Evolutionary conservation across 2,113 vertebrate species (phyloP).

Genomic region (Scolopax mira): DNA sequence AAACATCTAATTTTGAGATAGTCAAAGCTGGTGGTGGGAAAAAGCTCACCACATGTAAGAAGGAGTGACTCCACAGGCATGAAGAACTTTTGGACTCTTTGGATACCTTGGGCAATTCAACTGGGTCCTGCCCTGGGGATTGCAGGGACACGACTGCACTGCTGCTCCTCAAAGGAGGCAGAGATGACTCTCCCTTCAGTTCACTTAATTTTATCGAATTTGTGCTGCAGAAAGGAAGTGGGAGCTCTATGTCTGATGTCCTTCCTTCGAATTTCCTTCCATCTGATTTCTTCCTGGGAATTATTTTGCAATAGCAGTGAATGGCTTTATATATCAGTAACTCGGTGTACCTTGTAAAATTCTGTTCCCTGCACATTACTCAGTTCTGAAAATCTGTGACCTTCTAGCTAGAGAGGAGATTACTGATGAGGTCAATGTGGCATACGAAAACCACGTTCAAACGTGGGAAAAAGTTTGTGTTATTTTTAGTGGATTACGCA

Average conservation of each 20-base stretch:
- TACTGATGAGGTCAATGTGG: neutral
- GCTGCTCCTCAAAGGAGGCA: neutral
- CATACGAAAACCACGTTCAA: neutral
- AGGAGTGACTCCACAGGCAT: neutral
- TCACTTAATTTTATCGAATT: neutral
- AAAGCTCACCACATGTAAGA: neutral
- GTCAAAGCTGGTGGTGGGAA: neutral
- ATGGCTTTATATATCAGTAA: neutral
- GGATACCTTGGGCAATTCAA: neutral
- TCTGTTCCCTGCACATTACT: neutral
- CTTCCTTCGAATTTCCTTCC: neutral
- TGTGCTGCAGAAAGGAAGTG: neutral
- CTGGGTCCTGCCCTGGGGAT: rapidly evolving
- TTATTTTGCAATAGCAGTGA: neutral
- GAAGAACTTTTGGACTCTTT: too few relatives aligned
- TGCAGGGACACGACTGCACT: neutral
- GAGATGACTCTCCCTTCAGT: neutral
- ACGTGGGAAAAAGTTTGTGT: neutral
- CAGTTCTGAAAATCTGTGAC: neutral
- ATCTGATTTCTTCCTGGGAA: neutral
- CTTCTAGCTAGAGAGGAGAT: neutral
- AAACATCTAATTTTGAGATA: neutral
- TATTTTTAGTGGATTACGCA: neutral
- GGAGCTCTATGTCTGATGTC: neutral
- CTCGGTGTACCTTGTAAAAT: neutral